Evolutionary conservation across 2,888 invertebrate species (phyloP).

Genomic region (Palloptera scutellata): DNA sequence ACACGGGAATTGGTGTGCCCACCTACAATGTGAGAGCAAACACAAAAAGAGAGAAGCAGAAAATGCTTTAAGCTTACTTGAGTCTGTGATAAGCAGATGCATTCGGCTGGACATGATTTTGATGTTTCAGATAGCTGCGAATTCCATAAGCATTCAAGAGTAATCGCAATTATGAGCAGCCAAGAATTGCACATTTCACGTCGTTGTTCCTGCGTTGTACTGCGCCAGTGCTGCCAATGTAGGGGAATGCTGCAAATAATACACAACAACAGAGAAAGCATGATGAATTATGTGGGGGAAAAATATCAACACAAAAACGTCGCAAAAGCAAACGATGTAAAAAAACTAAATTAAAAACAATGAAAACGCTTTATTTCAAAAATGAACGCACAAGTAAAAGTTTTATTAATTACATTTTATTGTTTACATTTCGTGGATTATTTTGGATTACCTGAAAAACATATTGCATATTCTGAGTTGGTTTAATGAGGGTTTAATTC

Average conservation of each 20-base stretch:
- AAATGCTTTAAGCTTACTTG: constrained; percentile 70
- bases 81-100: constrained; percentile 85
- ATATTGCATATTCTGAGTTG: background rate
- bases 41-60: background rate
- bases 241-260: constrained; percentile 25
- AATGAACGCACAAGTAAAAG: background rate
- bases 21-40: background rate
- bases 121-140: constrained; percentile 64
- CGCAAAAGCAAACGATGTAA: background rate
- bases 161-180: constrained; percentile 63
- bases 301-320: constrained; percentile 1
- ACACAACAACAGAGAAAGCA: constrained; percentile 17
- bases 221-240: constrained; percentile 31
- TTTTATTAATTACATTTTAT: constrained; percentile 27
- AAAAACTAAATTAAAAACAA: background rate
- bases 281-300: background rate
- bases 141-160: constrained; percentile 65
- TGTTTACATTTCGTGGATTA: constrained; percentile 20
- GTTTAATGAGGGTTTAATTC: too few species aligned
- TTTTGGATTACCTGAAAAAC: background rate
- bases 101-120: constrained; percentile 79
- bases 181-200: constrained; percentile 65
- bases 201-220: constrained; percentile 45
- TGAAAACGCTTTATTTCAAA: background rate
- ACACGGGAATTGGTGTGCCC: too few species aligned